Evolutionary conservation across 2,797 vertebrate genomes (phyloP), one percentile per base, ranked within the genome.

Genomic region (Picus viridis): DNA sequence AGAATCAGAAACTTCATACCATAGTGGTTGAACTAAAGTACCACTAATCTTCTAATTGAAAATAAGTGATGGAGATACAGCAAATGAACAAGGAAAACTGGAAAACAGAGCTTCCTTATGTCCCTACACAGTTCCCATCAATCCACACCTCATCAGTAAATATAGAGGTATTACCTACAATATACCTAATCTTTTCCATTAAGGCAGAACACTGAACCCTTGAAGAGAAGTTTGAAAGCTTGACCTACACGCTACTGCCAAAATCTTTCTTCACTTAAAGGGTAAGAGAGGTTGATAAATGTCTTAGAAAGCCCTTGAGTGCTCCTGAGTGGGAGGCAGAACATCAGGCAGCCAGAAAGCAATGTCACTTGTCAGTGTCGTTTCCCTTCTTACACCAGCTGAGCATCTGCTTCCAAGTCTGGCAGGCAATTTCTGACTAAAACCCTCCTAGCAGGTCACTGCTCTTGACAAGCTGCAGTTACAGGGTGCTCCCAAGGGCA

Each of bases 31-130:
- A 88, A 61, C 5, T 57, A 74, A 95, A 73, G 18, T 74, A 41
- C 36, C n/a, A 49, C 83, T 97, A 96, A 97, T 96, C 95, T 96
- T 96, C 97, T 96, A 97, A 97, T 96, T 96, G 95, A 95, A 97
- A 96, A 69, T 83, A 90, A 96, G 63, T 90, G 96, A 96, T 83
- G 61, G 95, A 90, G 75, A 94, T 73, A 93, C 36, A 90, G 75
- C 39, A 94, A 94, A 76, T 29, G 13, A 93, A 72, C 69, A 84
- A 80, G 24, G 24, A 74, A 80, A 87, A 62, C 32, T 61, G 72
- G 83, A 74, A 68, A 94, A 93, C 80, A 92, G 59, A 78, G 67
- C 43, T 83, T 90, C 45, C 67, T 93, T 94, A 39, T 84, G 61
- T 69, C 16, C 51, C 32, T 74, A 47, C 24, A 45, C 12, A 49